These are phyloP conservation scores for Holothuria leucospilota DNA, from an alignment of 53 echinoderm and acorn worm genomes.

Conservation along the genomic window DNA sequence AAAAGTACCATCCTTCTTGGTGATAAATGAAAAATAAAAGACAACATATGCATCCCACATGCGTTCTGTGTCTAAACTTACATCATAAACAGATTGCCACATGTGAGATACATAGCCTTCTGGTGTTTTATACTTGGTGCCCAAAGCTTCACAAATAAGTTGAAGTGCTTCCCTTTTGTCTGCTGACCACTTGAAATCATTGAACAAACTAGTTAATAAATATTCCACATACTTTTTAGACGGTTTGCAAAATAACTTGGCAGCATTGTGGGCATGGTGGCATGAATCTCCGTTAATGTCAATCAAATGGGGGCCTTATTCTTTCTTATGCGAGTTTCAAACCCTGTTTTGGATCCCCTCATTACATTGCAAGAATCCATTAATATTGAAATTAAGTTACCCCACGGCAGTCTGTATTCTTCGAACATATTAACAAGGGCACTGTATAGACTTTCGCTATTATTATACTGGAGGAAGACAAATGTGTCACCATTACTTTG, in stretches of 20 bases:
- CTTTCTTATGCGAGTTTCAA: conserved; percentile 47
- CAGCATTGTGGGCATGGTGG: conserved; percentile 59
- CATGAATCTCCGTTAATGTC: conserved; percentile 59
- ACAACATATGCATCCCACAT: conserved; percentile 56
- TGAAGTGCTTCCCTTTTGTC: conserved; percentile 41
- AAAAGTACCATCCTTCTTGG: conserved; percentile 10
- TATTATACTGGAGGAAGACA: conserved; percentile 52
- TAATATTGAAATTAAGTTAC: conserved; percentile 48
- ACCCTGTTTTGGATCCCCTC: conserved; percentile 54
- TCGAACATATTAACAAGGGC: conserved; percentile 58
- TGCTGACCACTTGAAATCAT: conserved; percentile 59
- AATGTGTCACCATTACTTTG: conserved; percentile 26
- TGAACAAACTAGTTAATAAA: neutral
- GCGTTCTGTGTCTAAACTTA: conserved; percentile 45
- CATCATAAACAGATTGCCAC: conserved; percentile 64
- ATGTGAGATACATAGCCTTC: conserved; percentile 44
- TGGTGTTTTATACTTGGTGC: conserved; percentile 47
- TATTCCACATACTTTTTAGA: conserved; percentile 51
- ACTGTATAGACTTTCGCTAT: conserved; percentile 32
- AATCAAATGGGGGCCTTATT: conserved; percentile 55
- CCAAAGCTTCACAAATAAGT: conserved; percentile 42
- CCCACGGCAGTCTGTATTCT: conserved; percentile 37
- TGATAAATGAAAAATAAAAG: conserved; percentile 41
- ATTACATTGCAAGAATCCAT: conserved; percentile 67
- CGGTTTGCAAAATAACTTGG: conserved; percentile 51